Evolutionary conservation across 1,140 invertebrate species (phyloP).

Genomic region (Lepidurus couesii): DNA sequence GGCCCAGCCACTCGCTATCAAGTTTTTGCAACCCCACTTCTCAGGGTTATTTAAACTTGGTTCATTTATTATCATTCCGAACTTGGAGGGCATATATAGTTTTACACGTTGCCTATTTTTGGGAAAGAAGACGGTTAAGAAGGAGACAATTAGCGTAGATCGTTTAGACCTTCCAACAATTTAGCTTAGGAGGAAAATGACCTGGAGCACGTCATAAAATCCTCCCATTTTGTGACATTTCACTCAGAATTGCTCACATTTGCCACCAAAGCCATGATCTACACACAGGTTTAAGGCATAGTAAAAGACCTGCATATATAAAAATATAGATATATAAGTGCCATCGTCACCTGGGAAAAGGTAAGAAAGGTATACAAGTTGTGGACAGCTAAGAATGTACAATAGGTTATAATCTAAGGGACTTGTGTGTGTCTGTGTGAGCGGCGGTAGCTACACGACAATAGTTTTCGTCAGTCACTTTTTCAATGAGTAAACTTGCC

Average conservation of each 20-base stretch:
- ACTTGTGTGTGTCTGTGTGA: neutral
- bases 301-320: neutral
- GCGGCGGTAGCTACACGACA: neutral
- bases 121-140: neutral
- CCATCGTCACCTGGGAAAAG: neutral
- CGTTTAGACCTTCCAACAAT: neutral
- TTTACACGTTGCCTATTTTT: neutral
- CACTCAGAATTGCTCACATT: no score
- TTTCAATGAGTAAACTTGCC: constrained; percentile 14
- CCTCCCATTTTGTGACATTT: no score
- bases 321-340: neutral
- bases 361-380: neutral
- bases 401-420: constrained; percentile 11
- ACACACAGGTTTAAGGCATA: no score
- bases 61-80: neutral
- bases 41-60: neutral
- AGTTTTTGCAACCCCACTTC: neutral
- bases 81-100: neutral
- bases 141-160: neutral
- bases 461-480: constrained; percentile 19
- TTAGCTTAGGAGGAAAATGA: neutral
- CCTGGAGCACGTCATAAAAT: neutral
- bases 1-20: neutral
- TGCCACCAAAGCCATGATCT: no score
- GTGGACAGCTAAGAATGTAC: neutral